Percentiles rank a stretch among this genome's conserved stretches.
Evolutionary conservation across 2,797 vertebrate genomes (phyloP).

Genomic region (Martes flavigula): DNA sequence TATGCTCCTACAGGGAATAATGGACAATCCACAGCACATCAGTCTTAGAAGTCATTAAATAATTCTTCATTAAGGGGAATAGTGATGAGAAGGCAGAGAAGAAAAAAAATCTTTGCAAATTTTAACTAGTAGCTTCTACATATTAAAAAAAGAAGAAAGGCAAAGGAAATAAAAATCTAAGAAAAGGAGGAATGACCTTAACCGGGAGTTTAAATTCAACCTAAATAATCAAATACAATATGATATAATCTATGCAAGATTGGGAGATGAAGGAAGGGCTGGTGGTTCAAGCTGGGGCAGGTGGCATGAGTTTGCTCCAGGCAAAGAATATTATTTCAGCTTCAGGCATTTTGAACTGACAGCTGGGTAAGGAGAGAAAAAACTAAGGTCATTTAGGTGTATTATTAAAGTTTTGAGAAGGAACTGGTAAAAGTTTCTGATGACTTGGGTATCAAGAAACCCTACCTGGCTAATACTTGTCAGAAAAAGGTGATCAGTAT

Average conservation of each 20-base stretch:
- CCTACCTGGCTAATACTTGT: background rate
- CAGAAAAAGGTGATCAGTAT: background rate
- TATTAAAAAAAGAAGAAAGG: background rate
- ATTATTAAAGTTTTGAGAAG: constrained; percentile 42
- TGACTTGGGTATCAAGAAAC: background rate
- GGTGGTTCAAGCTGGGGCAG: background rate
- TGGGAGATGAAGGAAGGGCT: background rate
- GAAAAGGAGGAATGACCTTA: constrained; percentile 2
- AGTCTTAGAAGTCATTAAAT: background rate
- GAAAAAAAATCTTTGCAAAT: constrained; percentile 20
- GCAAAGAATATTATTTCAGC: constrained; percentile 11
- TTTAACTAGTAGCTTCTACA: background rate
- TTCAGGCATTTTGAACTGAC: constrained; percentile 18
- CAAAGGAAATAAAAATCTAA: background rate
- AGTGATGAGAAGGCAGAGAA: background rate
- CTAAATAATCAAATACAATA: background rate
- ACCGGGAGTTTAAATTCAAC: background rate
- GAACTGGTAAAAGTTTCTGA: constrained; percentile 20
- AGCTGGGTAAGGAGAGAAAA: background rate
- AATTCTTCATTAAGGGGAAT: background rate
- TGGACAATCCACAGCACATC: background rate
- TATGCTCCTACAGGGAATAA: background rate
- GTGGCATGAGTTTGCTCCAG: background rate
- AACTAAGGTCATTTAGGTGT: constrained; percentile 15
- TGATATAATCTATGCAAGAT: background rate